Conservation (phyloP, 2,888 invertebrate genomes). For the Anthoptus insignis region DNA sequence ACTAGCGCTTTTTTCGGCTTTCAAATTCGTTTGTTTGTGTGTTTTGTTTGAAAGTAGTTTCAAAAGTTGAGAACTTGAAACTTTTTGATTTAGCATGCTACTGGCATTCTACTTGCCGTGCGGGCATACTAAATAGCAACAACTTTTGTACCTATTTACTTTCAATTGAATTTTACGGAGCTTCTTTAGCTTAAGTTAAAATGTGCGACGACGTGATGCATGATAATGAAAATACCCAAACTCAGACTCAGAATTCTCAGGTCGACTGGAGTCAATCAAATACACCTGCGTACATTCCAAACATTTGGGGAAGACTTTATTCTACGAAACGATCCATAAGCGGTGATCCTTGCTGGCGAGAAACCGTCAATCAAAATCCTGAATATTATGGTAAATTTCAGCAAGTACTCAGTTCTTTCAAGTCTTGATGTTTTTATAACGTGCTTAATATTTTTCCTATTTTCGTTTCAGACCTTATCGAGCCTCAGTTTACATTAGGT, state of each 20-base stretch:
- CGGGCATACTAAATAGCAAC: no score
- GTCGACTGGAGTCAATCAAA: conserved; percentile 79
- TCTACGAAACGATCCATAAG: conserved; percentile 67
- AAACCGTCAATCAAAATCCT: conserved; percentile 54
- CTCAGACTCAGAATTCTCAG: conserved; percentile 81
- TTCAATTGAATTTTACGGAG: no score
- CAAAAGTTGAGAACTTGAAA: no score
- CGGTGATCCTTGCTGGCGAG: conserved; percentile 71
- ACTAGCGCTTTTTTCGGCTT: no score
- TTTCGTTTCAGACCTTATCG: conserved; percentile 79
- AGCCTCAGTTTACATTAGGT: conserved; percentile 84
- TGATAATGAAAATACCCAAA: conserved; percentile 72
- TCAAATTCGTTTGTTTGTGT: neutral
- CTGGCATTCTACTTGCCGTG: no score
- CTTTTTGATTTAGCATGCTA: no score
- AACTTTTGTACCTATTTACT: no score
- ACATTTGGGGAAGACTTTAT: conserved; percentile 85
- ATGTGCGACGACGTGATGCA: conserved; percentile 69
- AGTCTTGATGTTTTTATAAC: no score
- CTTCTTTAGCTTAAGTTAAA: conserved; percentile 27
- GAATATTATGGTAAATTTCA: conserved; percentile 81
- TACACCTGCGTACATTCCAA: conserved; percentile 72
- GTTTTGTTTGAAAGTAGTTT: neutral
- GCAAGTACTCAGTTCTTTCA: no score
- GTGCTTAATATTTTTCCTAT: no score